Evolutionary conservation across 2,797 vertebrate genomes (phyloP).

Genomic region (Chelonia mydas): DNA sequence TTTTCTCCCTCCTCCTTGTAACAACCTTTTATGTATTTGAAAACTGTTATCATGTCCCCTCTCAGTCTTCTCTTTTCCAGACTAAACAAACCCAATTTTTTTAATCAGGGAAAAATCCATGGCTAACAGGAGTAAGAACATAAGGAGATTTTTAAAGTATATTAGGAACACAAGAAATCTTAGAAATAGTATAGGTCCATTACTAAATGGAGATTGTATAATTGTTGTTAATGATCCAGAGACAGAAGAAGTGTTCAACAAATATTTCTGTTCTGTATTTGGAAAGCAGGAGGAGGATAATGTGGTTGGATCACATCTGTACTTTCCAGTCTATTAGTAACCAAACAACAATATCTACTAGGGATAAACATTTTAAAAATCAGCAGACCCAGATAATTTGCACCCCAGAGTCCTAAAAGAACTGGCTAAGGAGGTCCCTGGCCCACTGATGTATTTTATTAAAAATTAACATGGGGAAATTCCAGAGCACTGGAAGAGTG

Average conservation of each 20-base stretch:
- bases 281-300: not conserved
- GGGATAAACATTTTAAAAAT: no score
- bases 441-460: not conserved
- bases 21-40: no score
- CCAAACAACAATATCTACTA: not conserved
- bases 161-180: not conserved
- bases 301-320: not conserved
- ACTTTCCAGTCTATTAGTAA: not conserved
- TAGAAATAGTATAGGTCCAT: not conserved
- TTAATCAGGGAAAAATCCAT: not conserved
- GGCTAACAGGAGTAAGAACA: not conserved
- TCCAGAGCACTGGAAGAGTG: not conserved
- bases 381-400: not conserved
- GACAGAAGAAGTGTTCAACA: no score
- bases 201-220: not conserved
- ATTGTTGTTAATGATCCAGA: not conserved
- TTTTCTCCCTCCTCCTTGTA: no score
- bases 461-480: not conserved
- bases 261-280: no score
- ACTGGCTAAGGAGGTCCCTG: not conserved
- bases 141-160: not conserved
- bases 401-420: not conserved
- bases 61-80: no score
- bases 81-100: no score
- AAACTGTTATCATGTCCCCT: no score